Conservation (phyloP, 1,140 invertebrate genomes). For the Pogonomyrmex barbatus region DNA sequence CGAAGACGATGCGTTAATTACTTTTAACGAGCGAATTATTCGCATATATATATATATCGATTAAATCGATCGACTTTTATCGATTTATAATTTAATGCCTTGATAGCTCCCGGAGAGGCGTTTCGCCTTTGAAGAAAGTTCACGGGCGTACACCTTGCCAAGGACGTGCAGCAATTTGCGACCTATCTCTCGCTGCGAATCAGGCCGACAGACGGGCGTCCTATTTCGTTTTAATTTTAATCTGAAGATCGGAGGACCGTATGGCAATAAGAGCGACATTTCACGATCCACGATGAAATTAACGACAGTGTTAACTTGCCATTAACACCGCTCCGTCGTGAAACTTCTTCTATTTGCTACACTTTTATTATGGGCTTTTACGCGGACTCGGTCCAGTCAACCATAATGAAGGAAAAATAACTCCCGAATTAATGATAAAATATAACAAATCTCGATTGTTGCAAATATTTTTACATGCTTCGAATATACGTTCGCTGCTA, state of each 20-base stretch:
- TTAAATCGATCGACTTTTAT: slow-evolving; percentile 62
- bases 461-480: slow-evolving; percentile 21
- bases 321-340: neutral
- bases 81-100: slow-evolving; percentile 64
- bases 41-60: neutral
- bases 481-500: neutral
- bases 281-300: slow-evolving; percentile 9
- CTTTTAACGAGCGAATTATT: slow-evolving; percentile 65
- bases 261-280: neutral
- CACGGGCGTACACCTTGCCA: slow-evolving; percentile 52
- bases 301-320: neutral
- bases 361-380: slow-evolving; percentile 20
- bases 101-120: neutral
- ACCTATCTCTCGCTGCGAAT: slow-evolving; percentile 42
- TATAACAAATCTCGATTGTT: slow-evolving; percentile 1
- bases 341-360: slow-evolving; percentile 27
- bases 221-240: slow-evolving; percentile 44
- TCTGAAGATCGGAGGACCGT: neutral
- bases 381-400: neutral
- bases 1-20: slow-evolving; percentile 57
- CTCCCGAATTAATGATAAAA: slow-evolving; percentile 15
- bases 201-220: neutral
- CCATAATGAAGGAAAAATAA: slow-evolving; percentile 15
- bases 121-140: slow-evolving; percentile 52
- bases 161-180: slow-evolving; percentile 40